Conservation (phyloP, 2,888 invertebrate species). For the Ceriagrion tenellum region DNA sequence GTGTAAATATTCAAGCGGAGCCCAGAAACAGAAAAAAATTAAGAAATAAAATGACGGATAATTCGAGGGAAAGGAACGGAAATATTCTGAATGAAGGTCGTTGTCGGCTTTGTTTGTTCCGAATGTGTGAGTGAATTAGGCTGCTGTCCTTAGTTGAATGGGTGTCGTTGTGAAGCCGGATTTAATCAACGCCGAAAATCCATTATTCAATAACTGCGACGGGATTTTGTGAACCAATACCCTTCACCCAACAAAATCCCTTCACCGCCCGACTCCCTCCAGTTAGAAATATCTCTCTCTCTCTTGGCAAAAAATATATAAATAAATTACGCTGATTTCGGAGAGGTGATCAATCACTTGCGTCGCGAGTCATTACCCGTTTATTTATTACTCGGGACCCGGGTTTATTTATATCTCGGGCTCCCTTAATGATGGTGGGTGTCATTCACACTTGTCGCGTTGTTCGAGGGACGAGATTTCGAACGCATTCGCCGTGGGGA, state of each 20-base stretch:
- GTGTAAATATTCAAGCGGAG: neutral
- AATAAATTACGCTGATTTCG: neutral
- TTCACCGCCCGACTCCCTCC: neutral
- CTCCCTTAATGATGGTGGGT: neutral
- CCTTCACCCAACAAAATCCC: neutral
- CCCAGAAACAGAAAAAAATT: neutral
- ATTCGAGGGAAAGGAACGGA: neutral
- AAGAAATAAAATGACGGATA: neutral
- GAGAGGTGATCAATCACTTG: neutral
- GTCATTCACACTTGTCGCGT: neutral
- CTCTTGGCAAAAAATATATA: neutral
- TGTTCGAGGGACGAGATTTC: neutral
- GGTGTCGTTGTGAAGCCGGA: neutral
- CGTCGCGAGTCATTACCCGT: neutral
- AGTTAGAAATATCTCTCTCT: neutral
- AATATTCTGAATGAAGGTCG: neutral
- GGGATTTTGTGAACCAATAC: neutral
- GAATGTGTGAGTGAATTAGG: neutral
- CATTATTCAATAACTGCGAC: conserved; percentile 10
- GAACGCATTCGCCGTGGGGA: neutral
- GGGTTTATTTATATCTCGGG: neutral
- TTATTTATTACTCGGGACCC: neutral
- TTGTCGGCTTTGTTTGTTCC: neutral
- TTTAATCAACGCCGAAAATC: conserved; percentile 1
- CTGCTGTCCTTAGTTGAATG: neutral